Percentiles rank a stretch among this genome's conserved stretches.
These are phyloP conservation scores for Aspidiotus rigidus DNA, from an alignment of 2,888 invertebrate genomes.

Conservation along the genomic window DNA sequence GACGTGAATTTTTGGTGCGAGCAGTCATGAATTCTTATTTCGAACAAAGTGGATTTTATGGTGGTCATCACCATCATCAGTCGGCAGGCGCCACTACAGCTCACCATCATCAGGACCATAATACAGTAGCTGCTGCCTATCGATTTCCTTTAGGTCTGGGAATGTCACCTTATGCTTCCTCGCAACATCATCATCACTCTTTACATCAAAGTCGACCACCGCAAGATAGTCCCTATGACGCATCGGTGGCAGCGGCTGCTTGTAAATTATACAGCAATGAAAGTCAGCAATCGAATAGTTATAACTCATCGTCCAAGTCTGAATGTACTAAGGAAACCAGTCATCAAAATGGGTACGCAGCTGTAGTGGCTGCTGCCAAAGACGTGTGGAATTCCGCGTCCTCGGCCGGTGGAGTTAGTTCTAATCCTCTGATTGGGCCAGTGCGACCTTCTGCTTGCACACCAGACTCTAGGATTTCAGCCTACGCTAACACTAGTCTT, in stretches of 20 bases:
- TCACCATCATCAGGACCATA: constrained; percentile 62
- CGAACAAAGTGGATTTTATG: constrained; percentile 92
- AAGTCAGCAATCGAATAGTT: constrained; percentile 49
- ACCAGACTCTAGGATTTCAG: constrained; percentile 74
- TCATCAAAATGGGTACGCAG: constrained; percentile 56
- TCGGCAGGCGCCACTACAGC: constrained; percentile 50
- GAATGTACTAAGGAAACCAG: constrained; percentile 40
- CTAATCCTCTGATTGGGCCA: constrained; percentile 41
- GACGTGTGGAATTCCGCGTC: constrained; percentile 59
- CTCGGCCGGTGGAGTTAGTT: constrained; percentile 50
- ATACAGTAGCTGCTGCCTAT: constrained; percentile 57
- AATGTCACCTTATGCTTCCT: constrained; percentile 71
- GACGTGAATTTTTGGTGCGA: constrained; percentile 35
- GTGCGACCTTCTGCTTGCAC: constrained; percentile 82
- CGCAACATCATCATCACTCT: constrained; percentile 62
- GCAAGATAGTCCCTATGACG: constrained; percentile 85
- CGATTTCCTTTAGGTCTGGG: constrained; percentile 77
- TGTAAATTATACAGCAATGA: constrained; percentile 71
- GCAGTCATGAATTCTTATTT: constrained; percentile 83
- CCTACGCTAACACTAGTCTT: constrained; percentile 64
- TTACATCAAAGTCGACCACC: constrained; percentile 68
- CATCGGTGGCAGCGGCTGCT: constrained; percentile 69
- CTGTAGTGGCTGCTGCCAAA: constrained; percentile 56
- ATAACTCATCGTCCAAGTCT: constrained; percentile 38
- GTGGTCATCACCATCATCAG: constrained; percentile 77